Percentiles rank a stretch among this genome's conserved stretches.
Evolutionary conservation across 2,888 invertebrate genomes (phyloP).

Genomic region (Ferdinandea cuprea): DNA sequence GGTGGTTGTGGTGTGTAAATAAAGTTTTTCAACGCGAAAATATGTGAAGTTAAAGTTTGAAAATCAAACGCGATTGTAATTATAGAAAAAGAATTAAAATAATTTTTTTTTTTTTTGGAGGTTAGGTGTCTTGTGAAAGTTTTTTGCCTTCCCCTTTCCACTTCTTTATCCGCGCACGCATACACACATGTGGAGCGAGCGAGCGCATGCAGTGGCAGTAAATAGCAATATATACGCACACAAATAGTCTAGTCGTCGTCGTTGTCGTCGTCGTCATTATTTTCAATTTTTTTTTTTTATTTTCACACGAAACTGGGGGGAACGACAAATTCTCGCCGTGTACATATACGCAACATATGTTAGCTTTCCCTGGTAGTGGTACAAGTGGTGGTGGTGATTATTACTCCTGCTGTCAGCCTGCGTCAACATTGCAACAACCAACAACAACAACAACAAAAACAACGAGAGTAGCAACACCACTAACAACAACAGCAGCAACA

Average conservation of each 20-base stretch:
- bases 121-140: slow-evolving; percentile 74
- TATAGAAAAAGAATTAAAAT: slow-evolving; percentile 2
- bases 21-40: slow-evolving; percentile 13
- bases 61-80: slow-evolving; percentile 22
- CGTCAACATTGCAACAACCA: slow-evolving; percentile 71
- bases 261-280: slow-evolving; percentile 12
- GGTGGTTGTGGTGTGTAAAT: slow-evolving; percentile 55
- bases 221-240: slow-evolving; percentile 46
- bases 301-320: slow-evolving; percentile 34
- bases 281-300: background rate
- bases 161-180: slow-evolving; percentile 44
- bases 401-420: slow-evolving; percentile 72
- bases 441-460: slow-evolving; percentile 45
- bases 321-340: slow-evolving; percentile 61
- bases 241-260: slow-evolving; percentile 30
- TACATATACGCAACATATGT: slow-evolving; percentile 72
- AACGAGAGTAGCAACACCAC: slow-evolving; percentile 33
- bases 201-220: slow-evolving; percentile 62
- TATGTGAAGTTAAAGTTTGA: slow-evolving; percentile 25
- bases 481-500: slow-evolving; percentile 28
- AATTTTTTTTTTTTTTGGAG: slow-evolving; percentile 60
- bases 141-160: slow-evolving; percentile 61
- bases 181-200: slow-evolving; percentile 39
- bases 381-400: slow-evolving; percentile 70
- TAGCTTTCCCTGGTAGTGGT: slow-evolving; percentile 57